phyloP scores from a whole-genome alignment of 1,140 invertebrate genomes.

The honey bee (Apis mellifera) region Amel_HAv3.1 CM009945.2:1503501-1504000 shows the following conservation, averaged over 20 bases:
- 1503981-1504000: conserved; percentile 62
- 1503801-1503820: conserved; percentile 15
- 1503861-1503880: not conserved
- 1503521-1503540: too few relatives aligned
- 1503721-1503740: not conserved
- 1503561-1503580: too few relatives aligned
- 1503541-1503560: too few relatives aligned
- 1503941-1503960: conserved; percentile 8
- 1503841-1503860: conserved; percentile 42
- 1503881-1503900: conserved; percentile 46
- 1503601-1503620: too few relatives aligned
- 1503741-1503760: not conserved
- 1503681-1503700: too few relatives aligned
- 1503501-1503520: not conserved
- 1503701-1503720: not conserved
- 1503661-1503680: not conserved
- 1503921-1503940: not conserved
- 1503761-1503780: conserved; percentile 10
- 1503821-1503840: conserved; percentile 32
- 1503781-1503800: not conserved
- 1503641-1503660: not conserved
- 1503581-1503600: too few relatives aligned
- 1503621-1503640: not conserved
- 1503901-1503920: conserved; percentile 45
- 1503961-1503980: conserved; percentile 58